A percentile compares a stretch with the other conserved stretches of the same genome.
phyloP scores from a whole-genome alignment of 2,888 invertebrate species.

The Bembecia ichneumoniformis region DNA sequence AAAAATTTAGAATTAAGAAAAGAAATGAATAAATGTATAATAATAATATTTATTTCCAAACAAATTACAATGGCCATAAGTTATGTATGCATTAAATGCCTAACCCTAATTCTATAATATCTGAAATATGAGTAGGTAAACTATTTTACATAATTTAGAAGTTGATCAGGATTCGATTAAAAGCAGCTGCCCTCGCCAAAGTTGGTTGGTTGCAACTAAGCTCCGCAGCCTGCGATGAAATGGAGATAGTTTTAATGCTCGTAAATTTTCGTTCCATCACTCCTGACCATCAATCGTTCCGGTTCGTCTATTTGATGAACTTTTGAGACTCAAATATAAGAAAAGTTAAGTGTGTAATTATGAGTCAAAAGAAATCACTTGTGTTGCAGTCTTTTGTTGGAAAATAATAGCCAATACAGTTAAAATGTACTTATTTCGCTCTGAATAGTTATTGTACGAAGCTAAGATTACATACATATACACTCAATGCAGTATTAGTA shows the following conservation, averaged over 20 bases:
- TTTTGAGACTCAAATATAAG: conserved; percentile 36
- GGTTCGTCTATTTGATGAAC: conserved; percentile 42
- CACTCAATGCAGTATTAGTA: too few species aligned
- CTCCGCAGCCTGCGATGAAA: conserved; percentile 52
- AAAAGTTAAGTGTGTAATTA: neutral
- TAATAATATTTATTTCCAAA: too few species aligned
- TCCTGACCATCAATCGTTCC: conserved; percentile 57
- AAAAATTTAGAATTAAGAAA: too few species aligned
- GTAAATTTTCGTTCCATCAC: conserved; percentile 60
- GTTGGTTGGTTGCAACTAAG: conserved; percentile 27
- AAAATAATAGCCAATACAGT: neutral
- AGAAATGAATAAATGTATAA: too few species aligned
- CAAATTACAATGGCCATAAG: too few species aligned
- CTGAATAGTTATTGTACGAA: too few species aligned
- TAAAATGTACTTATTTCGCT: too few species aligned
- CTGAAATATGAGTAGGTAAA: conserved; percentile 25
- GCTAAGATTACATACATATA: too few species aligned
- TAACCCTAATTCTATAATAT: too few species aligned
- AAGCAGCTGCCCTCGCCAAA: conserved; percentile 48
- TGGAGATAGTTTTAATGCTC: conserved; percentile 68
- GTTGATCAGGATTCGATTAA: conserved; percentile 67
- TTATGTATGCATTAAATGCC: too few species aligned
- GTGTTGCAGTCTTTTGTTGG: too few species aligned
- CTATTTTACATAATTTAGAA: conserved; percentile 51
- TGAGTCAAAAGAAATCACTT: too few species aligned